Evolutionary conservation across 2,797 vertebrate genomes (phyloP).

Genomic region (Cyprinella venusta): DNA sequence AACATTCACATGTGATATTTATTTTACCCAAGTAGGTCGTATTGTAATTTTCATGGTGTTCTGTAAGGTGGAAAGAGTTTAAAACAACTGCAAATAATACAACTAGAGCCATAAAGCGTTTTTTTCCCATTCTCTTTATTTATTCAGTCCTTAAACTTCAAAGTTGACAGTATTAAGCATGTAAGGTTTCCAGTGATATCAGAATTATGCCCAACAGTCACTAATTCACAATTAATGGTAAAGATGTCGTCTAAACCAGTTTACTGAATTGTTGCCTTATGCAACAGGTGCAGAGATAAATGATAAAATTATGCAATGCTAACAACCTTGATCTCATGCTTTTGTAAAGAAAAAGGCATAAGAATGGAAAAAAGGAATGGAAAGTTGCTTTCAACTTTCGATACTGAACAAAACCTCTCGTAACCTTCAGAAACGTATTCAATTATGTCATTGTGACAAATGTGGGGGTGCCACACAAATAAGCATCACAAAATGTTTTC

Average conservation of each 20-base stretch:
- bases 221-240: constrained; percentile 18
- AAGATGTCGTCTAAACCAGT: constrained; percentile 18
- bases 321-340: constrained; percentile 25
- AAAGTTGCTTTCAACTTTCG: constrained; percentile 13
- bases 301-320: constrained; percentile 7
- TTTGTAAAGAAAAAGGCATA: constrained; percentile 17
- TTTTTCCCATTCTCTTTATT: constrained; percentile 46
- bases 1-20: not conserved
- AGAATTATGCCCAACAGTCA: constrained; percentile 24
- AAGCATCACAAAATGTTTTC: not conserved
- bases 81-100: constrained; percentile 13
- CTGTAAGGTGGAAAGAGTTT: not conserved
- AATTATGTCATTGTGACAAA: not conserved
- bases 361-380: constrained; percentile 17
- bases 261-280: not conserved
- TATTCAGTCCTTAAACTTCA: constrained; percentile 41
- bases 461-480: not conserved
- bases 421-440: not conserved
- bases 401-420: constrained; percentile 17
- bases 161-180: constrained; percentile 6
- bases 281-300: constrained; percentile 40
- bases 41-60: not conserved
- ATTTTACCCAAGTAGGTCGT: not conserved
- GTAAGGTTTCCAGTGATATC: constrained; percentile 25
- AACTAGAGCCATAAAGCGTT: not conserved